Conservation (phyloP, 2,888 invertebrate species). For the Drosophila demipolita region DNA sequence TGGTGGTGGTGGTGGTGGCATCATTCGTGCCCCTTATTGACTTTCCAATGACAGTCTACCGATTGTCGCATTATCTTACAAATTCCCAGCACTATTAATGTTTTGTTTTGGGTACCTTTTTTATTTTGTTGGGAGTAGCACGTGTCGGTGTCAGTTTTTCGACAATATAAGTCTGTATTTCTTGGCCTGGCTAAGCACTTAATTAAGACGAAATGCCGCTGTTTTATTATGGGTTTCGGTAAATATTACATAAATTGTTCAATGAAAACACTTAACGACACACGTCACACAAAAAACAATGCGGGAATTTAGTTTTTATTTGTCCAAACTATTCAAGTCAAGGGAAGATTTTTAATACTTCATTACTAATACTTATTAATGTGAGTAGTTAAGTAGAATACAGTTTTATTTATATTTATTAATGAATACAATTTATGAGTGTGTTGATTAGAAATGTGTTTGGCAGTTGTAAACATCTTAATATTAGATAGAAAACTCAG, state of each 20-base stretch:
- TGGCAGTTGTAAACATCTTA: neutral
- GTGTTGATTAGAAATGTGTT: slow-evolving; percentile 6
- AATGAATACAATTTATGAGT: slow-evolving; percentile 3
- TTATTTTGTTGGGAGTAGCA: slow-evolving; percentile 25
- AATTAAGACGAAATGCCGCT: slow-evolving; percentile 80
- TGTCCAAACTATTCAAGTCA: slow-evolving; percentile 44
- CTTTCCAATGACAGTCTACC: slow-evolving; percentile 64
- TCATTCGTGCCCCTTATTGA: slow-evolving; percentile 57
- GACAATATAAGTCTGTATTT: slow-evolving; percentile 20
- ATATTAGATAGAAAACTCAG: neutral
- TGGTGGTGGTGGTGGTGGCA: slow-evolving; percentile 43
- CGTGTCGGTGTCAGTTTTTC: slow-evolving; percentile 43
- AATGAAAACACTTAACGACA: slow-evolving; percentile 77
- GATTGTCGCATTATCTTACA: slow-evolving; percentile 72
- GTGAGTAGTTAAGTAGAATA: slow-evolving; percentile 3
- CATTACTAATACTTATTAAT: slow-evolving; percentile 1
- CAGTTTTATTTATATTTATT: slow-evolving; percentile 1
- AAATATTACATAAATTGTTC: slow-evolving; percentile 75
- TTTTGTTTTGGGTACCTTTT: slow-evolving; percentile 33
- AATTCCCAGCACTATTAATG: slow-evolving; percentile 33
- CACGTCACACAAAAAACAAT: slow-evolving; percentile 75
- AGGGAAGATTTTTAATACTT: slow-evolving; percentile 46
- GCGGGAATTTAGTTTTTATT: slow-evolving; percentile 74
- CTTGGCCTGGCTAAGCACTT: slow-evolving; percentile 59
- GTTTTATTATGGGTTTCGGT: slow-evolving; percentile 73